Conservation (phyloP, 2,113 vertebrate species). For the Pterocles gutturalis region DNA sequence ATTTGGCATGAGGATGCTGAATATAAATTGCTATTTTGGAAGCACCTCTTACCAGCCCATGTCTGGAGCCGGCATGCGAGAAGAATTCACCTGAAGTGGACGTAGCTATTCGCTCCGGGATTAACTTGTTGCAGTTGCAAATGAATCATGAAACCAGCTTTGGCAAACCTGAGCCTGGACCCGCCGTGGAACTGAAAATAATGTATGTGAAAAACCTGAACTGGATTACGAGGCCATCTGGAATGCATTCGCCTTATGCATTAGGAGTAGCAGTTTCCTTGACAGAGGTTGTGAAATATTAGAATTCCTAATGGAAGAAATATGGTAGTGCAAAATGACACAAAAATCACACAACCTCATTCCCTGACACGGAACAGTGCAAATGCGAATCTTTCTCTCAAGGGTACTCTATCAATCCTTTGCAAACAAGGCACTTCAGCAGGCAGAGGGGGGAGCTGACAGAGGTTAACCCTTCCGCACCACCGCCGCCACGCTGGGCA, state of each 20-base stretch:
- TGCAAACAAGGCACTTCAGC: conserved; percentile 60
- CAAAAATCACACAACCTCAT: conserved; percentile 68
- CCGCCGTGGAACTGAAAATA: conserved; percentile 13
- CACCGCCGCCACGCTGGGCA: neutral
- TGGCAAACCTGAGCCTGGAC: conserved; percentile 36
- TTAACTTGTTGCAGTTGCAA: conserved; percentile 64
- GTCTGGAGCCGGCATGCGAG: conserved; percentile 30
- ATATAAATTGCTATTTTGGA: conserved; percentile 45
- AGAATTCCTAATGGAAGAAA: conserved; percentile 74
- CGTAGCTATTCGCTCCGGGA: neutral
- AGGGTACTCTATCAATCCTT: conserved; percentile 64
- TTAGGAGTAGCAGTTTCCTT: conserved; percentile 69
- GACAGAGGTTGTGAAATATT: conserved; percentile 71
- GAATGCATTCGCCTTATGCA: conserved; percentile 44
- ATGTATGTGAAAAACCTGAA: conserved; percentile 68
- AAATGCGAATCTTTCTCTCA: conserved; percentile 64
- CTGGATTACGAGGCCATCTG: conserved; percentile 61
- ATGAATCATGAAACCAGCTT: conserved; percentile 61
- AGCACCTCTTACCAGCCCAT: neutral
- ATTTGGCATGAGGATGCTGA: conserved; percentile 8
- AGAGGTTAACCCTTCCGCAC: conserved; percentile 58
- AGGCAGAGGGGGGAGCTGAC: conserved; percentile 21
- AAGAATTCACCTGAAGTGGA: conserved; percentile 63
- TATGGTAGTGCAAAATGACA: conserved; percentile 70
- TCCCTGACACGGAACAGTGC: conserved; percentile 65